Evolutionary conservation across 1,140 invertebrate species (phyloP), one percentile per base, ranked within the genome.

Genomic region (Drosophila littoralis): DNA sequence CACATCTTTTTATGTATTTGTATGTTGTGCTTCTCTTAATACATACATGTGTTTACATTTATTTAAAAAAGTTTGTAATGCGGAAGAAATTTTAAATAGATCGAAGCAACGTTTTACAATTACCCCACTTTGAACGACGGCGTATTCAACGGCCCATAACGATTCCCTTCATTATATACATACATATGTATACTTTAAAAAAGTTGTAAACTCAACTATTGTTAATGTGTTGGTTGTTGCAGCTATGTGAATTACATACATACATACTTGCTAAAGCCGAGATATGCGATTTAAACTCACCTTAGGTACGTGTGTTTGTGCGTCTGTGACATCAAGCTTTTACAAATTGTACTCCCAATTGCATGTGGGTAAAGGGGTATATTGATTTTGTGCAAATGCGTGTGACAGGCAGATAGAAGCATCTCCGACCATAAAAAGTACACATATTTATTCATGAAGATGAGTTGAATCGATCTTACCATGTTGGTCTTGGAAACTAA

Each of bases 51-150:
- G 22, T 28, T 28, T 28, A 28, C 38, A 58, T 42, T 42, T 32
- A 22, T 43, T 36, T 32, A 10, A 58, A 40, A 13, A 17, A 32
- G 38, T 36, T 38, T 32, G 15, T 22, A 50, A 60, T 28, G 38
- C 40, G 36, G 12, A 46, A 15, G 55, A 28, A 43, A 48, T 46
- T 83, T 60, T 80, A 84, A 83, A 84, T 83, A 84, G 81, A 83
- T 79, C 40, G 61, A 66, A 55, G 60, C 50, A 72, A 75, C 63
- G 75, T 81, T 81, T 82, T 72, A 64, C 79, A 82, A 82, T 78
- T 17, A 12, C 7, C 48, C 35, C 43, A 63, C 65, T 69, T 42
- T 60, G 59, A 8, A 28, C 17, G 32, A 63, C 69, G 52, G 59
- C 48, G 45, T 51, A 59, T 40, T 65, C 57, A 82, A 55, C 70